phyloP scores from a whole-genome alignment of 2,888 invertebrate genomes.

The Acanthopleura granulata region DNA sequence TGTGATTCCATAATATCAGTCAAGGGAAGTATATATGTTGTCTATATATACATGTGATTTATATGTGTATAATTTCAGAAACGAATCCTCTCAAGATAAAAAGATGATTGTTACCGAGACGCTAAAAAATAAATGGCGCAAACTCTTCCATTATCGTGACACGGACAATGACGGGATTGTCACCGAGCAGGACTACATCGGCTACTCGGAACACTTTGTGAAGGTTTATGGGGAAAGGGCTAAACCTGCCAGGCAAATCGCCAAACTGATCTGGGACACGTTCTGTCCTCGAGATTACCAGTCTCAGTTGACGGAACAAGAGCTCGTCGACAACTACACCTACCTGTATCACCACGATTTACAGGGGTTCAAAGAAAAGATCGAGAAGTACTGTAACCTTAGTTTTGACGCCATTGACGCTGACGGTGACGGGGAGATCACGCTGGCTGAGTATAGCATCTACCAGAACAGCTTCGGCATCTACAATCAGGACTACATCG shows the following conservation, averaged over 20 bases:
- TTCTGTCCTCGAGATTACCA: neutral
- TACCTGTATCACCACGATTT: neutral
- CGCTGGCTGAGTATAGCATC: neutral
- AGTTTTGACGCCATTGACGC: conserved; percentile 11
- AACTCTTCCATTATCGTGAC: conserved; percentile 14
- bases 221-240: neutral
- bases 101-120: neutral
- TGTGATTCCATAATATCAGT: too few species aligned
- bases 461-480: conserved; percentile 4
- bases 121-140: neutral
- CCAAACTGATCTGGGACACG: neutral
- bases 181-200: neutral
- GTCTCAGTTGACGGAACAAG: neutral
- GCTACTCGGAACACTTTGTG: neutral
- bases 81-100: too few species aligned
- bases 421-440: neutral
- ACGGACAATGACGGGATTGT: conserved; percentile 15
- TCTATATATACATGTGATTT: too few species aligned
- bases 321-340: neutral
- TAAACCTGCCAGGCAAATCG: neutral
- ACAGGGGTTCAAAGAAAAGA: neutral
- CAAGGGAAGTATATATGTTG: too few species aligned
- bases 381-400: neutral
- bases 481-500: conserved; percentile 12
- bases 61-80: too few species aligned